Evolutionary conservation across 2,888 invertebrate genomes (phyloP).

Genomic region (Lissonota sp.): DNA sequence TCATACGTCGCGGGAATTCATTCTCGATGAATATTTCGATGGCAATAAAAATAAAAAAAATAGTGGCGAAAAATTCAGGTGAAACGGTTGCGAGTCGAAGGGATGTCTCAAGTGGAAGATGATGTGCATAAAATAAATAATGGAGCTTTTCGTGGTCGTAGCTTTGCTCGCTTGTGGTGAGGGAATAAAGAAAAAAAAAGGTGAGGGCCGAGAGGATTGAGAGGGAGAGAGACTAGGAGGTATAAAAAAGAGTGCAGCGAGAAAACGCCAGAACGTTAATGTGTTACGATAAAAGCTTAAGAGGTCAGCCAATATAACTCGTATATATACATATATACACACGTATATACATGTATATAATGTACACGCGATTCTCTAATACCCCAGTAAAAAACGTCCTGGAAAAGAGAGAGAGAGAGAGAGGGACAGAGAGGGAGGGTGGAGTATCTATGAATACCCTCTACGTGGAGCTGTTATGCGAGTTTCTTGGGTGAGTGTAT

Average conservation of each 20-base stretch:
- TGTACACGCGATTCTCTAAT: constrained; percentile 60
- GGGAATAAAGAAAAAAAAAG: constrained; percentile 41
- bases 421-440: background rate
- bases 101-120: too few species aligned
- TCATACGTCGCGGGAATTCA: too few species aligned
- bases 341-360: background rate
- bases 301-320: constrained; percentile 52
- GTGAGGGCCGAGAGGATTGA: constrained; percentile 45
- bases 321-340: background rate
- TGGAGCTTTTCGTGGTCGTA: background rate
- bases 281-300: constrained; percentile 64
- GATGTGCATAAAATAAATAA: too few species aligned
- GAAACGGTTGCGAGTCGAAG: too few species aligned
- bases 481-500: constrained; percentile 18
- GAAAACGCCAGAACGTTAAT: constrained; percentile 59
- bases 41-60: too few species aligned
- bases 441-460: constrained; percentile 57
- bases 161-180: constrained; percentile 17
- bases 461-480: constrained; percentile 8
- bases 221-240: constrained; percentile 25
- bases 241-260: constrained; percentile 31
- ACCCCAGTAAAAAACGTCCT: constrained; percentile 59
- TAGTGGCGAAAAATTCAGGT: too few species aligned
- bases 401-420: too few species aligned
- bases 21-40: too few species aligned